These are phyloP conservation scores for Muricea muricata DNA, from an alignment of 92 coral and sea anemone species.

Conservation along the genomic window DNA sequence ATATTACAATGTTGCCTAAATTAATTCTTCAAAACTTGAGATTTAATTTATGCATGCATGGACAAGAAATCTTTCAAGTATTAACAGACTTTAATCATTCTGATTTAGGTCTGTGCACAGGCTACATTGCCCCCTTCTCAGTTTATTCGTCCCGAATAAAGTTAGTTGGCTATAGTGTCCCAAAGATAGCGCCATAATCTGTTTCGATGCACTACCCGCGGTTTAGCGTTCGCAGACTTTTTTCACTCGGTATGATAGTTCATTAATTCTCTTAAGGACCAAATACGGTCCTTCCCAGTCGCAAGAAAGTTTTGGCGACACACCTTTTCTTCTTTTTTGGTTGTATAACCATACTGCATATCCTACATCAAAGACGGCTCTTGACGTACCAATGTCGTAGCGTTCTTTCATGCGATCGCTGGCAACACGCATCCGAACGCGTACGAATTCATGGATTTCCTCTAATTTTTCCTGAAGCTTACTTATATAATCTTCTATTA, in stretches of 20 bases:
- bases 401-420: not conserved
- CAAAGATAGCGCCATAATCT: too few species aligned
- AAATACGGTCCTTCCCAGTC: conserved; percentile 53
- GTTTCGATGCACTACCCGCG: too few species aligned
- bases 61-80: too few species aligned
- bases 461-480: not conserved
- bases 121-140: too few species aligned
- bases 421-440: not conserved
- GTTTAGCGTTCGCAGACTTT: not conserved
- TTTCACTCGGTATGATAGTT: conserved; percentile 27
- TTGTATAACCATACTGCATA: conserved; percentile 44
- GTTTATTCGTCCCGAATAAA: too few species aligned
- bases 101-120: too few species aligned
- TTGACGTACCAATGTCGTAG: not conserved
- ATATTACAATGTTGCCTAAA: too few species aligned
- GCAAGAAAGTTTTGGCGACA: conserved; percentile 44
- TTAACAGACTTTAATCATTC: too few species aligned
- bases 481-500: not conserved
- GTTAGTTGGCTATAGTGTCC: too few species aligned
- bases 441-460: not conserved
- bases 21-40: too few species aligned
- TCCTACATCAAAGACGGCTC: not conserved
- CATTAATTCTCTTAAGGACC: not conserved
- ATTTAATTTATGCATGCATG: too few species aligned
- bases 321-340: conserved; percentile 45